Conservation (phyloP, 2,888 invertebrate species). For the Taenaris catops region DNA sequence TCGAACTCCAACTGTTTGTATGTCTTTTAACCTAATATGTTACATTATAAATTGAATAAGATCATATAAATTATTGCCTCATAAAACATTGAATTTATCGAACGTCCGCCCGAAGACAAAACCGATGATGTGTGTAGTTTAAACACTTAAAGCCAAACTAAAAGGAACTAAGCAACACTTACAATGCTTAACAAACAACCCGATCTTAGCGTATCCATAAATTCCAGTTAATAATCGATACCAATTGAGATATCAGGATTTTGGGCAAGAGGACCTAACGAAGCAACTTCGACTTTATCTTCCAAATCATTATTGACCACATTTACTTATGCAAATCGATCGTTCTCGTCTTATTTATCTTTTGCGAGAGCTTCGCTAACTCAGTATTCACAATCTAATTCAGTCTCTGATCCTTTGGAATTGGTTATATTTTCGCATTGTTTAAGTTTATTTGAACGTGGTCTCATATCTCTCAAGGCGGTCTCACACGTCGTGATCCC, state of each 20-base stretch:
- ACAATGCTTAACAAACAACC: slow-evolving; percentile 43
- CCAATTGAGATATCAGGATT: slow-evolving; percentile 60
- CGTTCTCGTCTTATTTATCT: slow-evolving; percentile 35
- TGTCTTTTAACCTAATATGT: no score
- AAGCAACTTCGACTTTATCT: slow-evolving; percentile 33
- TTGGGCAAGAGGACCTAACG: slow-evolving; percentile 26
- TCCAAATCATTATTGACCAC: slow-evolving; percentile 27
- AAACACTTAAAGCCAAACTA: slow-evolving; percentile 19
- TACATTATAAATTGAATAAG: slow-evolving; percentile 9
- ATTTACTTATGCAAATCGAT: slow-evolving; percentile 32
- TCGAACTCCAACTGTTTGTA: no score
- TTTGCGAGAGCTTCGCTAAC: slow-evolving; percentile 28
- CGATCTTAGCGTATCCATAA: slow-evolving; percentile 48
- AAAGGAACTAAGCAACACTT: slow-evolving; percentile 22
- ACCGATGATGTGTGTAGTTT: slow-evolving; percentile 17
- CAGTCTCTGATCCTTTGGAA: neutral
- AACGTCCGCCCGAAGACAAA: slow-evolving; percentile 8
- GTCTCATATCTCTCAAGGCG: slow-evolving; percentile 37
- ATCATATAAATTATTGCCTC: slow-evolving; percentile 8
- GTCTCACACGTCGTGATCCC: slow-evolving; percentile 57
- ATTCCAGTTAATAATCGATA: slow-evolving; percentile 46
- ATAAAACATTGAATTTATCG: slow-evolving; percentile 20
- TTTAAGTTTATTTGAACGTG: slow-evolving; percentile 11
- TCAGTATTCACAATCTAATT: slow-evolving; percentile 10
- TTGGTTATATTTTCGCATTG: neutral